Evolutionary conservation across 2,797 vertebrate genomes (phyloP), one percentile per base, ranked within the genome.

Genomic region (Aratinga solstitialis): DNA sequence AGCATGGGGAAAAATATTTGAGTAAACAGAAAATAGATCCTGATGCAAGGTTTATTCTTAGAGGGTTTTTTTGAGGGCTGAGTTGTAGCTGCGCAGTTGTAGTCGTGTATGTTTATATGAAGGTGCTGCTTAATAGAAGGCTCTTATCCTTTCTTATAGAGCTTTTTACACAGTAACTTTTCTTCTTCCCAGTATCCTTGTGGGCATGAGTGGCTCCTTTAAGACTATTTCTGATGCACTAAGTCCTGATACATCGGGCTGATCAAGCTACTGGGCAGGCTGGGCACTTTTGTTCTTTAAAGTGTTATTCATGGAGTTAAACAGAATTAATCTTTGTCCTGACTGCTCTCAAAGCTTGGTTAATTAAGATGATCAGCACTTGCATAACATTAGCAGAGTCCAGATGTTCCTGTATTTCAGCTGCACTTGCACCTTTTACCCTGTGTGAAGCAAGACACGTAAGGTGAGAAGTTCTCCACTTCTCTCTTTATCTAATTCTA

Each of bases 361-460:
- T 77, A 87, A 85, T 89, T 87, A 75, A 50, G 71, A 56, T 89
- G 88, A 81, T 90, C 68, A 20, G 10, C 47, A 40, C 43, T 96
- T 88, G 82, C 66, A 38, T 75, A 95, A 84, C 75, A 58, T 91
- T 92, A 73, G 88, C 45, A 54, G 80, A 91, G 66, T 91, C 89
- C 83, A 95, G 92, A 89, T 89, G 71, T 90, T 97, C 78, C 73
- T 85, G 84, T 93, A 86, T 91, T 96, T 94, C 84, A 94, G 76
- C 66, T 76, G 84, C 48, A 61, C 67, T 87, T 93, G 63, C 50
- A 83, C 78, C 59, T 87, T 94, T 90, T 90, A 58, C 43, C 61
- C 36, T 48, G 13, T 83, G 61, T 91, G 73, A 89, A 93, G 76
- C 76, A 92, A 92, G 89, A 92, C 53, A 45, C 26, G 82, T 84